Base-by-base conservation (phyloP, 2,888 invertebrate species). In the Chrysomela aeneicollis region DNA sequence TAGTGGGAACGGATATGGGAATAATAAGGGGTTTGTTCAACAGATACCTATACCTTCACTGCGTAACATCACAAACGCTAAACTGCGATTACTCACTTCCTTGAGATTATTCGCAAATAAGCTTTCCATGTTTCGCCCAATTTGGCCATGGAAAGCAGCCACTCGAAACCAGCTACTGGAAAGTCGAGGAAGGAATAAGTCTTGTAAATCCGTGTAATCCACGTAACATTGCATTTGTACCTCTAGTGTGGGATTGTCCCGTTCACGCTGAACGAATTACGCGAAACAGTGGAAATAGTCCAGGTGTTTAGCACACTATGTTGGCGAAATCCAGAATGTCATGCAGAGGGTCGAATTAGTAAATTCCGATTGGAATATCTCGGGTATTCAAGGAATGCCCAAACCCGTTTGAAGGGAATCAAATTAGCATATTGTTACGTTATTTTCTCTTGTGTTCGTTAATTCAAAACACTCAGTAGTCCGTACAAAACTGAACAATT, bases 81-180 rank as follows among this genome's bases (percentile, higher is more conserved):
- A 26, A 26, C 26, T 26, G 26, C 26, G 65, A 74, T 74, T 74
- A 74, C 68, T 71, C 71, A 72, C 70, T 74, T 74, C 74, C 73
- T 67, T 6, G 72, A 64, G 64, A 67, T 68, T 70, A 71, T 67
- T 68, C 61, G 54, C 66, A 73, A 73, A 73, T 64, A 68, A 71
- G 62, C 66, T 58, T 73, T 71, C 65, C 67, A 64, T 62, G 61
- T 63, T 64, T 54, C 62, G 58, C 63, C 46, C 54, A 59, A 51
- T 66, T 60, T 49, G 42, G 49, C 64, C 67, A 67, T 71, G 71
- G 68, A 70, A 72, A 71, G 35, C 12, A 10, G 35, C 2, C 9
- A 35, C 10, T 9, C 2, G 12, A 26, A 5, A 47, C 65, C 47
- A 49, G 53, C 65, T 65, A 53, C 49, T 63, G 61, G 58, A 53